Base-by-base conservation (phyloP, 2,888 invertebrate species). In the Pachymerium ferrugineum region DNA sequence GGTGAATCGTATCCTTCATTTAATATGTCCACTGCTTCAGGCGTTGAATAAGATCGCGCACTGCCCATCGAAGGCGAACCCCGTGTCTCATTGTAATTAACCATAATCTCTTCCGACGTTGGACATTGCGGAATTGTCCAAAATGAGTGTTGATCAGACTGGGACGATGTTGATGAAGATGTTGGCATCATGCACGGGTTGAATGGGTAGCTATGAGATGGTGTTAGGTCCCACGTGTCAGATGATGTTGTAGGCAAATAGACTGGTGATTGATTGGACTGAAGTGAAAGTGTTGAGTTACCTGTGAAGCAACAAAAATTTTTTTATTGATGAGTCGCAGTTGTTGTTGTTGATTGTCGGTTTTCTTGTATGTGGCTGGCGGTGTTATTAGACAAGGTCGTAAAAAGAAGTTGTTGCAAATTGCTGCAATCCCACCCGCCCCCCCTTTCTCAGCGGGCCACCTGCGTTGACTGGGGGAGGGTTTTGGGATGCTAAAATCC, bases 381-480 rank as follows among this genome's bases (percentile, higher is more conserved):
- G 47, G 47, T 47, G 16, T 14, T n/a, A 47, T 16, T 47, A 47
- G 19, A 19, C 16, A 47, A 47, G 47, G 47, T 47, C 22, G 47
- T 47, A 47, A 47, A n/a, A 47, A 47, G 47, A 47, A 47, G 47
- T 22, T 47, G 47, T 47, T 47, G 47, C 47, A 47, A 47, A 47
- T 47, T 47, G 47, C 47, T 47, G 47, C 47, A 47, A 47, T 47
- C 47, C 47, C 47, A n/a, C n/a, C n/a, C n/a, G n/a, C n/a, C n/a
- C n/a, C n/a, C n/a, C n/a, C n/a, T n/a, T n/a, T n/a, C n/a, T n/a
- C n/a, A 3, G 22, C 19, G 3, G 47, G 47, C 47, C 47, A 47
- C 47, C 47, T 47, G 47, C 47, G 47, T 47, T 47, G 47, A 47
- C 16, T 47, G 10, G 2, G 47, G 47, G 47, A 22, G 47, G n/a